Evolutionary conservation across 2,113 vertebrate genomes (phyloP).

Genomic region (Chamaetylas fuelleborni): DNA sequence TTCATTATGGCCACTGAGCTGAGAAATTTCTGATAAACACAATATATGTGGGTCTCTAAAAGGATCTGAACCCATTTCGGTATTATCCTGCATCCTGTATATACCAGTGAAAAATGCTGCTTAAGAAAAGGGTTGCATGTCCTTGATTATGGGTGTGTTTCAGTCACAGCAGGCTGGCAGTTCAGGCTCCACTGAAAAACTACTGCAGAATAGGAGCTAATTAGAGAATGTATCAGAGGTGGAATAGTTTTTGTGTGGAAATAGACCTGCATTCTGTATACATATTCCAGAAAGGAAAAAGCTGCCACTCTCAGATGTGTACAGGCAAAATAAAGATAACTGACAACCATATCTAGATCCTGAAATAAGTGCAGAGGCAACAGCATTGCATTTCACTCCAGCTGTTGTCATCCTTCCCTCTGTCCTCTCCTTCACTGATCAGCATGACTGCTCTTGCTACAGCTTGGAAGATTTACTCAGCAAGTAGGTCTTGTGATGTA

Average conservation of each 20-base stretch:
- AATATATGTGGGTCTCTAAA: not conserved
- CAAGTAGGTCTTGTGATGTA: not conserved
- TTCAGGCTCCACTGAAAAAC: not conserved
- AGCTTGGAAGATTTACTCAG: slow-evolving; percentile 23
- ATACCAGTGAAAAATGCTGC: not conserved
- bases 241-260: not conserved
- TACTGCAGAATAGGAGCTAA: not conserved
- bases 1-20: not conserved
- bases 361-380: not conserved
- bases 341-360: not conserved
- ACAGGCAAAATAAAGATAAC: not conserved
- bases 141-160: not conserved
- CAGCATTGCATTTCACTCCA: not conserved
- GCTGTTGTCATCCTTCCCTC: not conserved
- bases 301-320: not conserved
- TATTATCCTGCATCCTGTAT: not conserved
- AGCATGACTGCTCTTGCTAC: not conserved
- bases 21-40: not conserved
- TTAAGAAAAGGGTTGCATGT: not conserved
- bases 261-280: not conserved
- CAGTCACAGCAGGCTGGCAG: not conserved
- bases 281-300: not conserved
- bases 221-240: not conserved
- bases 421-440: not conserved
- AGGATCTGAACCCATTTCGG: not conserved